A percentile compares a stretch with the other conserved stretches of the same genome.
These are phyloP conservation scores for Myripristis jacobus DNA, from an alignment of 2,797 vertebrate species.

Conservation along the genomic window DNA sequence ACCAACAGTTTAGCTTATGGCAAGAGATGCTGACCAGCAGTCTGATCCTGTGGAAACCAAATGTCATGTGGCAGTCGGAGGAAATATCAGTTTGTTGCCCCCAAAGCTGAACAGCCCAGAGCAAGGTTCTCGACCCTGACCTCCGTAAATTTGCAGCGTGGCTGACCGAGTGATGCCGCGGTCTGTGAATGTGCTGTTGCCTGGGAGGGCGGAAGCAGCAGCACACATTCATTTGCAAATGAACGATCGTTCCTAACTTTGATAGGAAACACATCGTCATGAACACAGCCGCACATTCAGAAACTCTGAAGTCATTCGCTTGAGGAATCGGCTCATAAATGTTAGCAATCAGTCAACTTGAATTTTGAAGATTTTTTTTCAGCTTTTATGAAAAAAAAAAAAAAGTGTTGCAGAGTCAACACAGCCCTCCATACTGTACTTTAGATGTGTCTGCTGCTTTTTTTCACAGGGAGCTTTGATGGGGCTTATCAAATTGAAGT, in stretches of 20 bases:
- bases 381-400: constrained; percentile 3
- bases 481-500: constrained; percentile 16
- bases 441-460: not conserved
- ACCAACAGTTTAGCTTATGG: constrained; percentile 5
- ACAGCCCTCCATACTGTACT: not conserved
- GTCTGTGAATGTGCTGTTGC: not conserved
- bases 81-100: not conserved
- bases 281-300: no score
- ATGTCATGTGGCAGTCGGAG: constrained; percentile 3
- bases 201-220: not conserved
- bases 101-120: not conserved
- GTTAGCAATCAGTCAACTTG: not conserved
- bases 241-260: no score
- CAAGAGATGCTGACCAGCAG: not conserved
- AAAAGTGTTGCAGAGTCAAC: not conserved
- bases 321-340: no score
- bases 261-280: not conserved
- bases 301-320: no score
- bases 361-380: no score
- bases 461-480: constrained; percentile 8
- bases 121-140: not conserved
- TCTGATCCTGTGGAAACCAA: not conserved
- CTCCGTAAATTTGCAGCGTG: not conserved
- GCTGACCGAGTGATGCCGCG: not conserved
- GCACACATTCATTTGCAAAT: no score